phyloP scores from a whole-genome alignment of 2,888 invertebrate genomes.

The Venusia cambrica region DNA sequence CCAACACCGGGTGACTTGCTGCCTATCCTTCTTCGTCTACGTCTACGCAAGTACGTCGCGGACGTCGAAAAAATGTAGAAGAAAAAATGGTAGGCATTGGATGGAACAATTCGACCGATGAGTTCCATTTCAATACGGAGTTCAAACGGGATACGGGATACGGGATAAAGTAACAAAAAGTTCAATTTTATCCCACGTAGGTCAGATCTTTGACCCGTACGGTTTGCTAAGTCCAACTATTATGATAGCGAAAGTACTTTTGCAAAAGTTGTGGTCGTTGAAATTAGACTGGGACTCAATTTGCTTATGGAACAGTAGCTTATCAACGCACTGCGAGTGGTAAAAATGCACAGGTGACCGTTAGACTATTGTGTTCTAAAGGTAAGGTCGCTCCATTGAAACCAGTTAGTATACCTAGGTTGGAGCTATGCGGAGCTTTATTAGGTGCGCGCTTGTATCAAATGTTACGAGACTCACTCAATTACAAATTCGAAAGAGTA shows the following conservation, averaged over 20 bases:
- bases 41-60: constrained; percentile 31
- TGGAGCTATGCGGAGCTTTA: constrained; percentile 34
- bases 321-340: constrained; percentile 3
- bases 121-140: constrained; percentile 12
- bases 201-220: constrained; percentile 23
- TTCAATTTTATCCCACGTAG: constrained; percentile 17
- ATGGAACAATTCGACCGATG: constrained; percentile 17
- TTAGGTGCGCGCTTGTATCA: constrained; percentile 28
- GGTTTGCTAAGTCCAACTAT: constrained; percentile 15
- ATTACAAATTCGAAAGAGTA: too few species aligned
- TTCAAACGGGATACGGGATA: too few species aligned
- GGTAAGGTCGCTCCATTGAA: constrained; percentile 32
- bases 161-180: too few species aligned
- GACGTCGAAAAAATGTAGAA: constrained; percentile 39
- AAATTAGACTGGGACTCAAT: constrained; percentile 5
- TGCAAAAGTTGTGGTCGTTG: constrained; percentile 6
- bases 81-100: constrained; percentile 18
- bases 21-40: constrained; percentile 33
- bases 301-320: constrained; percentile 6
- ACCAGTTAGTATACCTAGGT: constrained; percentile 25
- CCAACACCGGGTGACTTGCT: constrained; percentile 33
- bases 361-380: constrained; percentile 24
- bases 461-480: too few species aligned
- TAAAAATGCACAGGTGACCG: too few species aligned
- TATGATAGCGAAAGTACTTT: constrained; percentile 18